Percentiles rank a stretch among this genome's conserved stretches.
Evolutionary conservation across 1,140 invertebrate genomes (phyloP).

Genomic region (Scylla paramamosain): DNA sequence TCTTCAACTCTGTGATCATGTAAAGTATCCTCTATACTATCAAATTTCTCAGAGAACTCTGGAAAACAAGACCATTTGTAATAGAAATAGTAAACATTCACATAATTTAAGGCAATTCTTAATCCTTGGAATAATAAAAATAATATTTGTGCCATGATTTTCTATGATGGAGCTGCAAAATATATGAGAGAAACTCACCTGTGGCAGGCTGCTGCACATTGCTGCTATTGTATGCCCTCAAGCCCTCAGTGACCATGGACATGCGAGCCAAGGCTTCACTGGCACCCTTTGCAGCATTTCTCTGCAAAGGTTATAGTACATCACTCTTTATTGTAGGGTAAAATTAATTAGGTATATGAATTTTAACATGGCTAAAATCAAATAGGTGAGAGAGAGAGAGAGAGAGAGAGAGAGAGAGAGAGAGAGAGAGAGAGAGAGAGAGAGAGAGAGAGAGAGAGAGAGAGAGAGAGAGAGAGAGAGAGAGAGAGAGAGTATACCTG

Average conservation of each 20-base stretch:
- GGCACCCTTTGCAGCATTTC: slow-evolving; percentile 35
- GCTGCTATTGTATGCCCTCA: slow-evolving; percentile 42
- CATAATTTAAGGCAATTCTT: background rate
- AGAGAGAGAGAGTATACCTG: background rate
- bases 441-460: too few species aligned
- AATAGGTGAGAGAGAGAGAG: too few species aligned
- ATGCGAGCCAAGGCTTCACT: slow-evolving; percentile 51
- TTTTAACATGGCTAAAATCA: background rate
- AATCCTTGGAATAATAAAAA: background rate
- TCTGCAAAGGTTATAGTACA: slow-evolving; percentile 29
- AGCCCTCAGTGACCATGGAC: slow-evolving; percentile 59
- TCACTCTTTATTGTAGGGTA: background rate
- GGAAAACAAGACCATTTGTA: background rate
- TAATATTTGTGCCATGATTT: background rate
- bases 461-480: too few species aligned
- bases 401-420: too few species aligned
- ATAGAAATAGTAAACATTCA: background rate
- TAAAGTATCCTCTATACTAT: slow-evolving; percentile 46
- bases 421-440: too few species aligned
- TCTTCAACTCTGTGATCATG: slow-evolving; percentile 61
- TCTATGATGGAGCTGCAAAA: background rate
- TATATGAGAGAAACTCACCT: slow-evolving; percentile 2
- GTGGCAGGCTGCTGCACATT: background rate
- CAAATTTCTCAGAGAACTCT: slow-evolving; percentile 24
- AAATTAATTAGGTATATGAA: background rate